Evolutionary conservation across 1,140 invertebrate species (phyloP), one percentile per base, ranked within the genome.

Genomic region (Cotesia chilonis): DNA sequence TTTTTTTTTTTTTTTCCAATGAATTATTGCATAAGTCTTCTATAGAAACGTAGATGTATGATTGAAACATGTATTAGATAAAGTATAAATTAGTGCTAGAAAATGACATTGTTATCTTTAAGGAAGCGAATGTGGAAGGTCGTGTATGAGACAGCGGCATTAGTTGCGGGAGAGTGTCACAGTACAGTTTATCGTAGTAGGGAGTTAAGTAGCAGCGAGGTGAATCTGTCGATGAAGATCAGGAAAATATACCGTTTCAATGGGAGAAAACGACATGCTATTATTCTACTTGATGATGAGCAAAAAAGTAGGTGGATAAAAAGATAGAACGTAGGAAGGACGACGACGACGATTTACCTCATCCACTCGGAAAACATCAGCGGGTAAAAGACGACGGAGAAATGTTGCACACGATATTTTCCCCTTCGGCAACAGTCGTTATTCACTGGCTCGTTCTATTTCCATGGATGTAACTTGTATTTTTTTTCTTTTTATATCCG

Each of bases 361-460:
- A 28, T 28, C 1, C 28, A 28, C 28, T 28, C 47, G 52, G 54
- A 52, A 14, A 20, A 38, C 36, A 10, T 5, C 36, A 57, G 38
- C 20, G 52, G 2, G 28, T 17, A 71, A 52, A 36, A 28, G 61
- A 38, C 28, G 41, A 17, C 61, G 41, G 41, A n/a, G 61, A 67
- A 67, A 52, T 60, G 20, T n/a, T 20, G 14, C 3, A 12, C n/a
- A 36, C 67, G 12, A 12, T 35, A 17, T 37, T 71, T 65, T 63
- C 65, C 17, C 70, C 68, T n/a, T 47, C 17, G 14, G 17, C 51
- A 73, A 77, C 71, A 80, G 75, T 68, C 69, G 73, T 79, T 76
- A 75, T 59, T 70, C 70, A 28, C 20, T 74, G 61, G 73, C 73
- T 74, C 75, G 77, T 76, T 77, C 76, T 74, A 81, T 81, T 80